phyloP scores from a whole-genome alignment of 2,797 vertebrate genomes.

The Alfaro cultratus region DNA sequence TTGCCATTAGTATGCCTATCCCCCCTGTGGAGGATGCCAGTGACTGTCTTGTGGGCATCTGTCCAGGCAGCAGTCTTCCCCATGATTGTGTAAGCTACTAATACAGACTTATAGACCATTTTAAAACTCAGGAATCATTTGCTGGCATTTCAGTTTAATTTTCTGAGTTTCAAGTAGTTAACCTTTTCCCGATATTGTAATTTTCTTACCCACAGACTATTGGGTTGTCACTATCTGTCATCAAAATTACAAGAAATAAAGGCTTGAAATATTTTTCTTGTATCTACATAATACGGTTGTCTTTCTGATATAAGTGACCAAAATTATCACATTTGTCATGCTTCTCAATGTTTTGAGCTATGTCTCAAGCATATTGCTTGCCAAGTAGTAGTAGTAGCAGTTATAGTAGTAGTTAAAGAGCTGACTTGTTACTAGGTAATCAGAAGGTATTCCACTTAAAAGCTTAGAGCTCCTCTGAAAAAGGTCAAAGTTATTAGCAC shows the following conservation, averaged over 20 bases:
- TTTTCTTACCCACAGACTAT: not conserved
- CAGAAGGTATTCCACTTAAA: conserved; percentile 37
- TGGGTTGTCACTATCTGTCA: not conserved
- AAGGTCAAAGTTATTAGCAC: conserved; percentile 62
- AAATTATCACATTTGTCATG: not conserved
- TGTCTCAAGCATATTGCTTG: not conserved
- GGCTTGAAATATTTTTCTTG: not conserved
- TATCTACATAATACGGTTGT: not conserved
- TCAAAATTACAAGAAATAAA: not conserved
- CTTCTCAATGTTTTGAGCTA: not conserved
- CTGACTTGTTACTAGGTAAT: not conserved
- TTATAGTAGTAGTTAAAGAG: not conserved
- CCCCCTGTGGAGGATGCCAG: not conserved
- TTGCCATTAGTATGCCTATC: not conserved
- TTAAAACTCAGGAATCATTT: not conserved
- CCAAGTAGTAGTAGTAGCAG: not conserved
- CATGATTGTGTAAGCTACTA: too few species aligned
- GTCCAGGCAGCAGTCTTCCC: too few species aligned
- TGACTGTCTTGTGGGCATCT: not conserved
- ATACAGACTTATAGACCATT: not conserved
- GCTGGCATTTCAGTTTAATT: not conserved
- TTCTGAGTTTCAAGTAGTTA: not conserved
- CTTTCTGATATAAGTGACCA: not conserved
- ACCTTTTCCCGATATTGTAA: not conserved
- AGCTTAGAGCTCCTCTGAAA: conserved; percentile 11